Evolutionary conservation across 2,113 vertebrate genomes (phyloP).

Genomic region (Anhinga anhinga): DNA sequence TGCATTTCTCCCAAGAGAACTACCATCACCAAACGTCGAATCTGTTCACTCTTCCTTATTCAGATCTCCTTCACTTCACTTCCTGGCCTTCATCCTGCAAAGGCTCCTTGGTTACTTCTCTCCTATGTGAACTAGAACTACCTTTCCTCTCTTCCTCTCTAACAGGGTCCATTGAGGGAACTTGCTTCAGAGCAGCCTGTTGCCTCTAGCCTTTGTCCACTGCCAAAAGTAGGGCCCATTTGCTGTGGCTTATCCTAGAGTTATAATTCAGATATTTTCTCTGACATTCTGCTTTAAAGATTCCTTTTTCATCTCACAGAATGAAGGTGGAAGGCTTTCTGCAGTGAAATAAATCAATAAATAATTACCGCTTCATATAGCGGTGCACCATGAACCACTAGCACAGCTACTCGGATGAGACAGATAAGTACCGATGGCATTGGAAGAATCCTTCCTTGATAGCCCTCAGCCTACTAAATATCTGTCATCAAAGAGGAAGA

Average conservation of each 20-base stretch:
- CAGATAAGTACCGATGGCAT: background rate
- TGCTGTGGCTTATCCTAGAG: background rate
- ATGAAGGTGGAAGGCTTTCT: background rate
- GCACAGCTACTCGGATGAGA: background rate
- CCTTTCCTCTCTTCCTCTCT: background rate
- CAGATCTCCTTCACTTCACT: background rate
- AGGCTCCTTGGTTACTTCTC: background rate
- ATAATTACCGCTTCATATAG: background rate
- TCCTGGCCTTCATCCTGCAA: background rate
- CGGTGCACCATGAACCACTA: background rate
- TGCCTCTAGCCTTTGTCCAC: background rate
- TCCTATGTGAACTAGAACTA: background rate
- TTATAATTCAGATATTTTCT: background rate
- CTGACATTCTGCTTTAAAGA: background rate
- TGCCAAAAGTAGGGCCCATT: background rate
- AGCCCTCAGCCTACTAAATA: background rate
- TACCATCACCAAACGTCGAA: background rate
- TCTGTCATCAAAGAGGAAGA: conserved; percentile 17
- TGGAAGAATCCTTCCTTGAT: conserved; percentile 3
- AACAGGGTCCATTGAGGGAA: background rate
- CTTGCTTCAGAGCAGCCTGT: background rate
- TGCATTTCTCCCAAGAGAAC: background rate
- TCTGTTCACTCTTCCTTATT: background rate
- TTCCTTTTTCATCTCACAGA: background rate
- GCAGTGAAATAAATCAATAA: conserved; percentile 41